Conservation (phyloP, 1,140 invertebrate genomes). For the Ericerus pela region DNA sequence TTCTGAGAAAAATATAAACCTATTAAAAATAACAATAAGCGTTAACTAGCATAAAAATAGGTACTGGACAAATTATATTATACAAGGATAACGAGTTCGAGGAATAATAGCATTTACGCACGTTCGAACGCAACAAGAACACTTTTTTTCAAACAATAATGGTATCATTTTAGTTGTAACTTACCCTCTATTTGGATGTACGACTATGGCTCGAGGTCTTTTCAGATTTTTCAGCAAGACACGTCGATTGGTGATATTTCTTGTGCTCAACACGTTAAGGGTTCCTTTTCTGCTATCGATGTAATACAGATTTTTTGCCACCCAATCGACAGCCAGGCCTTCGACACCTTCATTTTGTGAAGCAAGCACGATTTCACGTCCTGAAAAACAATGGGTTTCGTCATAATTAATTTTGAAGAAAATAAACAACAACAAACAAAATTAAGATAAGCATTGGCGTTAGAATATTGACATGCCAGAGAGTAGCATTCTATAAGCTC, state of each 20-base stretch:
- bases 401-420: too few relatives aligned
- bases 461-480: too few relatives aligned
- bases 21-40: slow-evolving; percentile 18
- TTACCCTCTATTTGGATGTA: slow-evolving; percentile 82
- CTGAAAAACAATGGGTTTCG: slow-evolving; percentile 24
- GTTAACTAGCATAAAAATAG: background rate
- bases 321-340: slow-evolving; percentile 93
- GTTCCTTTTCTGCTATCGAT: slow-evolving; percentile 93
- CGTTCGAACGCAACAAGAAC: too few relatives aligned
- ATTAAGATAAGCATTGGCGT: too few relatives aligned
- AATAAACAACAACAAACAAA: too few relatives aligned
- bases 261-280: slow-evolving; percentile 78
- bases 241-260: slow-evolving; percentile 66
- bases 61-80: too few relatives aligned
- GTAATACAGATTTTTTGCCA: slow-evolving; percentile 92
- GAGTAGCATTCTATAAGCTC: too few relatives aligned
- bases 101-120: too few relatives aligned
- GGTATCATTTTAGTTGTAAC: slow-evolving; percentile 13
- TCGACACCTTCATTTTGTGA: slow-evolving; percentile 96
- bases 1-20: slow-evolving; percentile 83
- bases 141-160: too few relatives aligned
- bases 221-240: slow-evolving; percentile 78
- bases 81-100: too few relatives aligned
- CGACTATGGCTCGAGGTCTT: slow-evolving; percentile 83
- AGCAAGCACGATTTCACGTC: slow-evolving; percentile 78